phyloP scores from a whole-genome alignment of 2,888 invertebrate species.

The Tipula vernalis region DNA sequence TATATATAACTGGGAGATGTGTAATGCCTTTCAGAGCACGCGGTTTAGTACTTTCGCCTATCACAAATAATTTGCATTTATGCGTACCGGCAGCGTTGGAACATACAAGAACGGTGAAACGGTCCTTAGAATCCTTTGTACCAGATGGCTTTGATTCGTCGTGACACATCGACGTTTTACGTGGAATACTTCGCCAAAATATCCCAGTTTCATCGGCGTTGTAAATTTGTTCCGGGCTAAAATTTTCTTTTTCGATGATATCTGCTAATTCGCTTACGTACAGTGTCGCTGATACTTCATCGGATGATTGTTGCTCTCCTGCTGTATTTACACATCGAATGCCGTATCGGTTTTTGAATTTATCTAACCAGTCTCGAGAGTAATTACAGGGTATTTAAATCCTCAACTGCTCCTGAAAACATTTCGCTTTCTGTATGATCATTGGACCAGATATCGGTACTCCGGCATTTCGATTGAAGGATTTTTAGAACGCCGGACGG shows the following conservation, averaged over 20 bases:
- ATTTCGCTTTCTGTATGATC: background rate
- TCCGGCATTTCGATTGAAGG: background rate
- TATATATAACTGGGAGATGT: background rate
- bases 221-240: background rate
- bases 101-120: background rate
- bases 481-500: background rate
- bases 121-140: background rate
- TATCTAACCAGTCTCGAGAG: background rate
- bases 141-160: background rate
- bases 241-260: background rate
- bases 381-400: background rate
- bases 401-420: background rate
- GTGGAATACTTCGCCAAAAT: background rate
- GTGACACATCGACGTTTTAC: background rate
- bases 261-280: background rate
- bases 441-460: background rate
- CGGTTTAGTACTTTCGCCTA: background rate
- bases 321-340: background rate
- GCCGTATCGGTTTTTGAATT: constrained; percentile 7
- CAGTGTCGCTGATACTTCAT: background rate
- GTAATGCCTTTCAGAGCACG: background rate
- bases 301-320: background rate
- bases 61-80: background rate
- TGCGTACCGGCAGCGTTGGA: background rate
- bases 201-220: no score